A percentile compares a stretch with the other conserved stretches of the same genome.
Conservation (phyloP, 2,888 invertebrate genomes). For the Patella caerulea region DNA sequence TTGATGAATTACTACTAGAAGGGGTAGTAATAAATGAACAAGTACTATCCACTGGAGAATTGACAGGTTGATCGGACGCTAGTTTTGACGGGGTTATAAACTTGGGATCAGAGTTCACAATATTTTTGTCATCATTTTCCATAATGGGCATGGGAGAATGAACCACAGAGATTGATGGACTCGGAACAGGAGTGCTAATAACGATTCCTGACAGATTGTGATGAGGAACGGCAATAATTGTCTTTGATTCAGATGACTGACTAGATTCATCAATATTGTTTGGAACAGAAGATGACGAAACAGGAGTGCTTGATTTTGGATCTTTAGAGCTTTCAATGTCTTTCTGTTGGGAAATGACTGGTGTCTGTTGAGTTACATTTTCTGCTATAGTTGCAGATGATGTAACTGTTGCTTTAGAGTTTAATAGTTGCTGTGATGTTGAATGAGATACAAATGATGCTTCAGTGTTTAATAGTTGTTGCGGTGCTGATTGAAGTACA, state of each 20-base stretch:
- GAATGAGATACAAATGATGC: too few species aligned
- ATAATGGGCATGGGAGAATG: not conserved
- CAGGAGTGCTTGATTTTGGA: too few species aligned
- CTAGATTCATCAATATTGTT: too few species aligned
- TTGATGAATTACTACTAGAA: conserved; percentile 8
- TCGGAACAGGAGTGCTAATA: not conserved
- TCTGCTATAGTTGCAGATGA: too few species aligned
- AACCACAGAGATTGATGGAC: not conserved
- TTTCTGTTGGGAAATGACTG: too few species aligned
- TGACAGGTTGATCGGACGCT: not conserved
- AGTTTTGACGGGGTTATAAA: not conserved
- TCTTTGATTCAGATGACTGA: not conserved
- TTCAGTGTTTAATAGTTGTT: too few species aligned
- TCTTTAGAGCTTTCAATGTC: too few species aligned
- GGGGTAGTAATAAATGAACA: conserved; percentile 7
- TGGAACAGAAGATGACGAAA: too few species aligned
- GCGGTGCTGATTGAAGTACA: too few species aligned
- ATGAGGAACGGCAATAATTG: not conserved
- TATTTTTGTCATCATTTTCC: not conserved
- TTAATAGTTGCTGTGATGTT: too few species aligned
- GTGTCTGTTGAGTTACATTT: too few species aligned
- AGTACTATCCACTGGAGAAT: not conserved
- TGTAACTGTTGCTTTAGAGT: too few species aligned
- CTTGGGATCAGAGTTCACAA: not conserved
- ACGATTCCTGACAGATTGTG: not conserved